Evolutionary conservation across 1,140 invertebrate genomes (phyloP).

Genomic region (Chymomyza costata): DNA sequence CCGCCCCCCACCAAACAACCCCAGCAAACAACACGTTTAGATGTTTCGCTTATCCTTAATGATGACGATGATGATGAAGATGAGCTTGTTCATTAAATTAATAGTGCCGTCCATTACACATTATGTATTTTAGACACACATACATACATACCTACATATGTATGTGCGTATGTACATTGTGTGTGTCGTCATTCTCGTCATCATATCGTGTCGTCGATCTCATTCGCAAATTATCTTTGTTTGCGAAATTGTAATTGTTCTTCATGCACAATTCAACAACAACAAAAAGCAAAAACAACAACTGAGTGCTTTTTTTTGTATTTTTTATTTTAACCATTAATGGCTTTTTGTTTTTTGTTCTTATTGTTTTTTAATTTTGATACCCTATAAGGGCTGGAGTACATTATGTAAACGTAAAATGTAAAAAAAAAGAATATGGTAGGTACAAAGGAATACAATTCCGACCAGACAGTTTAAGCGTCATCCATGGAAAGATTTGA

Average conservation of each 20-base stretch:
- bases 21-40: too few species aligned
- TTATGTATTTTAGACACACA: too few species aligned
- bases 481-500: too few species aligned
- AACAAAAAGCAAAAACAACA: slow-evolving; percentile 24
- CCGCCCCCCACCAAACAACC: too few species aligned
- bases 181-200: slow-evolving; percentile 33
- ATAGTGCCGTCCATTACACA: neutral
- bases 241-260: slow-evolving; percentile 68
- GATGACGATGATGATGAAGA: slow-evolving; percentile 1
- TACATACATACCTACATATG: neutral
- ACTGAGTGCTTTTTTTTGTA: slow-evolving; percentile 38
- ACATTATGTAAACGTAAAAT: too few species aligned
- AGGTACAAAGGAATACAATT: too few species aligned
- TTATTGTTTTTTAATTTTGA: too few species aligned
- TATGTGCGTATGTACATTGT: slow-evolving; percentile 1
- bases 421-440: too few species aligned
- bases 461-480: too few species aligned
- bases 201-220: slow-evolving; percentile 60
- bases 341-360: slow-evolving; percentile 63
- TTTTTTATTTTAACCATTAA: slow-evolving; percentile 46
- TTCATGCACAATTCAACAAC: slow-evolving; percentile 44
- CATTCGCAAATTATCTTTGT: slow-evolving; percentile 68
- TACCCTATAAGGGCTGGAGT: too few species aligned
- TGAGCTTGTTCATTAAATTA: slow-evolving; percentile 10
- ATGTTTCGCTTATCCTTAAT: too few species aligned